phyloP scores from a whole-genome alignment of 1,140 invertebrate species.

The Aphaenogaster ashmeadi region DNA sequence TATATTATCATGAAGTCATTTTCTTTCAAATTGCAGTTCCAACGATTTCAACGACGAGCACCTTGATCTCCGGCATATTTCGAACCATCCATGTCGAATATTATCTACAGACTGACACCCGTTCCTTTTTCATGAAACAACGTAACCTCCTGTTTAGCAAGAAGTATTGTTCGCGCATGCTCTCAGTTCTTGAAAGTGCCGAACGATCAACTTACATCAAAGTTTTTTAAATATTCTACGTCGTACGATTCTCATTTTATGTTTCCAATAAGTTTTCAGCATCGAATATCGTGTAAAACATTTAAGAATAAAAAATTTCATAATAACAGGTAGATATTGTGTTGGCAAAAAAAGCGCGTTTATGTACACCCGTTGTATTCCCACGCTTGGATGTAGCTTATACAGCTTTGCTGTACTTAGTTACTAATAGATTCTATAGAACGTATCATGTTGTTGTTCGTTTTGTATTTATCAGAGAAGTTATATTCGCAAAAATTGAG shows the following conservation, averaged over 20 bases:
- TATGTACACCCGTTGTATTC: not conserved
- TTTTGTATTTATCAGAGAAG: not conserved
- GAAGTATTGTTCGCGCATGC: not conserved
- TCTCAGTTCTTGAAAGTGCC: not conserved
- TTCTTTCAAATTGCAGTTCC: not conserved
- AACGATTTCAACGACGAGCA: not conserved
- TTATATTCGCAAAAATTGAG: not conserved
- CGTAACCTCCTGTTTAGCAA: not conserved
- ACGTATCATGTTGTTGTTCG: not conserved
- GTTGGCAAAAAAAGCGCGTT: not conserved
- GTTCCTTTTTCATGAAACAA: not conserved
- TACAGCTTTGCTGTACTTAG: not conserved
- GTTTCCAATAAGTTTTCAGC: constrained; percentile 6
- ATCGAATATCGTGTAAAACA: not conserved
- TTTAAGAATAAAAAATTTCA: not conserved
- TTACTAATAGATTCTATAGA: constrained; percentile 10
- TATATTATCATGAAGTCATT: not conserved
- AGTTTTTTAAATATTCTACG: not conserved
- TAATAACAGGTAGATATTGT: not conserved
- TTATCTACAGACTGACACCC: not conserved
- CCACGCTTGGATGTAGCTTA: not conserved
- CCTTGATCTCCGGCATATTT: constrained; percentile 7
- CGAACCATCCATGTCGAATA: constrained; percentile 6
- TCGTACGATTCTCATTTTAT: not conserved
- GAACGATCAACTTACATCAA: not conserved